phyloP scores from a whole-genome alignment of 2,113 vertebrate species.

The Macrotus californicus region DNA sequence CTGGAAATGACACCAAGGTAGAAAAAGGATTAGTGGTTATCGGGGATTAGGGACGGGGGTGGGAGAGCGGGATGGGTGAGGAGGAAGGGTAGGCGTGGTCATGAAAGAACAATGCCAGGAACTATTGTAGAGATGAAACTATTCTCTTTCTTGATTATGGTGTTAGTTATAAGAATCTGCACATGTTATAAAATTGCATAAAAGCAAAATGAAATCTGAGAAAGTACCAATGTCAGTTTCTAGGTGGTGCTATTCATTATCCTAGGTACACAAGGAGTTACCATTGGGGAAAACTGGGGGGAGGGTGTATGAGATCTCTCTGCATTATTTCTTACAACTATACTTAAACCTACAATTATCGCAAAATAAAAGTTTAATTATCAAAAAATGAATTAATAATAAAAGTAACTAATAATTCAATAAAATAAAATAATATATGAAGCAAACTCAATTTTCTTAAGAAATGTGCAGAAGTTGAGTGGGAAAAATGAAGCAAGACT shows the following conservation, averaged over 20 bases:
- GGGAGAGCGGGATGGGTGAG: not conserved
- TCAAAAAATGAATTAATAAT: not conserved
- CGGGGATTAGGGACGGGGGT: not conserved
- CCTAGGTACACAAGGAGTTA: not conserved
- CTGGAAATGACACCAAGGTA: not conserved
- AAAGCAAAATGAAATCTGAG: not conserved
- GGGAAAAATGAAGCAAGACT: not conserved
- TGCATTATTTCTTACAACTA: not conserved
- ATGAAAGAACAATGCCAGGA: not conserved
- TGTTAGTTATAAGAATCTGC: not conserved
- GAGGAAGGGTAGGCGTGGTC: not conserved
- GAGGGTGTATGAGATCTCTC: not conserved
- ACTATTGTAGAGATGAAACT: not conserved
- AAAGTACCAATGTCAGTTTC: not conserved
- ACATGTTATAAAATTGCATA: not conserved
- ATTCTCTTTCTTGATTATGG: not conserved
- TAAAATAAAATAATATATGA: not conserved
- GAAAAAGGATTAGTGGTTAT: not conserved
- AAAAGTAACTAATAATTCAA: not conserved
- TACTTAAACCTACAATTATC: not conserved
- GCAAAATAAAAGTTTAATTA: not conserved
- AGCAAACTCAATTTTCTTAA: not conserved
- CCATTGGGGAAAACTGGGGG: not conserved
- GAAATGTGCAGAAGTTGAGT: not conserved
- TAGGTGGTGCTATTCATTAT: not conserved